Evolutionary conservation across 2,888 invertebrate species (phyloP).

Genomic region (Aradus depressus): DNA sequence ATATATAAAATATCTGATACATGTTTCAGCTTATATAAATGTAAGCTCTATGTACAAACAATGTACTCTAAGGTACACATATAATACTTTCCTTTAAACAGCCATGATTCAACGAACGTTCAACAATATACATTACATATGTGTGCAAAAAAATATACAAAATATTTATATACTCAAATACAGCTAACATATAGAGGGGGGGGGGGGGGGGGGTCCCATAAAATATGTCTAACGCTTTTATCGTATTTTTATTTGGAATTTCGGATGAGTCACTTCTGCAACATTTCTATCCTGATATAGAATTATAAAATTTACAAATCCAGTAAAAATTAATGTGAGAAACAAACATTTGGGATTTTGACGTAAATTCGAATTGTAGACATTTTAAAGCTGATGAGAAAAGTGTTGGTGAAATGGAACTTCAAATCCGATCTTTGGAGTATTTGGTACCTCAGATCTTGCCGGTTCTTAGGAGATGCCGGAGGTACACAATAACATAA

Average conservation of each 20-base stretch:
- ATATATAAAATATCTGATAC: no score
- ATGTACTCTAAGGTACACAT: constrained; percentile 27
- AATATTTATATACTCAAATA: constrained; percentile 14
- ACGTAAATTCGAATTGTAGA: no score
- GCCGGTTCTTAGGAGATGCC: no score
- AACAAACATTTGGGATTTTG: no score
- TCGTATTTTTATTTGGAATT: neutral
- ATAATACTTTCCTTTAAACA: constrained; percentile 26
- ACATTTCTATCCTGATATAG: neutral
- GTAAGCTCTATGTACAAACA: no score
- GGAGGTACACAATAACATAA: no score
- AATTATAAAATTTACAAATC: neutral
- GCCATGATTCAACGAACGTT: constrained; percentile 20
- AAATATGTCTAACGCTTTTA: neutral
- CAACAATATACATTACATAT: constrained; percentile 22
- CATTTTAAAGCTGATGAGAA: no score
- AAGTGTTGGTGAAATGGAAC: no score
- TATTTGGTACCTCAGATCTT: no score
- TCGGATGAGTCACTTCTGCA: constrained; percentile 1
- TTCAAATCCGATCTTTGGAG: no score
- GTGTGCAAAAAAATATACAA: constrained; percentile 25
- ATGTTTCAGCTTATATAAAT: no score
- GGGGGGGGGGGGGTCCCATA: neutral
- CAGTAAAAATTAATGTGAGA: no score
- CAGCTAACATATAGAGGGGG: constrained; percentile 3